phyloP scores from a whole-genome alignment of 2,888 invertebrate species.

The Philereme vetulata region DNA sequence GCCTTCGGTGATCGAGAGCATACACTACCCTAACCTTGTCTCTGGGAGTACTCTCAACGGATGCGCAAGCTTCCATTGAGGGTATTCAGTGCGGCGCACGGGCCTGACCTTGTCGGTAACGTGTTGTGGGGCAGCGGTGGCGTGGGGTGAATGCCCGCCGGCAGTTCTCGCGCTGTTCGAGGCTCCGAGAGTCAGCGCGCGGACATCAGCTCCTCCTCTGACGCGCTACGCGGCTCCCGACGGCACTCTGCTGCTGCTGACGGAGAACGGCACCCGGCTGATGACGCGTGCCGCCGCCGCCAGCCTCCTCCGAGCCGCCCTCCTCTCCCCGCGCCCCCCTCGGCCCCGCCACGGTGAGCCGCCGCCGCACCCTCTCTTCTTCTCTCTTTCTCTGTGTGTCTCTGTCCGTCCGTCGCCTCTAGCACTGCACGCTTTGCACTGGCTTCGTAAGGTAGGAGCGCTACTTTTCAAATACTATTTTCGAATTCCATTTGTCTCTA shows the following conservation, averaged over 20 bases:
- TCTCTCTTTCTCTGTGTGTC: constrained; percentile 74
- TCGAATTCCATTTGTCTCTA: constrained; percentile 16
- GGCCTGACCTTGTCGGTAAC: constrained; percentile 70
- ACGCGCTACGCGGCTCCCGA: constrained; percentile 85
- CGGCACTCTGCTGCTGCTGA: constrained; percentile 85
- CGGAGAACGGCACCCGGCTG: constrained; percentile 86
- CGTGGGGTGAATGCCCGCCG: constrained; percentile 78
- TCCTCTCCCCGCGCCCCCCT: constrained; percentile 82
- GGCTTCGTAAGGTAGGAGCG: constrained; percentile 81
- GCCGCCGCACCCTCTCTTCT: constrained; percentile 75
- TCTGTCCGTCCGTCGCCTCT: constrained; percentile 79
- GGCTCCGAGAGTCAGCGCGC: constrained; percentile 65
- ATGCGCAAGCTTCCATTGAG: constrained; percentile 59
- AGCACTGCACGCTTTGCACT: constrained; percentile 80
- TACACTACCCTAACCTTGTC: constrained; percentile 70
- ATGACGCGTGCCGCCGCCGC: constrained; percentile 81
- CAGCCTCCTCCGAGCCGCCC: constrained; percentile 81
- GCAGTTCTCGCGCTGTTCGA: constrained; percentile 83
- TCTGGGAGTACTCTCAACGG: constrained; percentile 71
- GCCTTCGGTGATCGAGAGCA: constrained; percentile 74
- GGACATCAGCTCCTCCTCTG: constrained; percentile 77
- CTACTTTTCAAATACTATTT: constrained; percentile 42
- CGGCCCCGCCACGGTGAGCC: constrained; percentile 81
- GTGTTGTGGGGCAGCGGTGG: constrained; percentile 81
- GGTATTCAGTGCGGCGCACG: constrained; percentile 73